Percentiles rank a stretch among this genome's conserved stretches.
Conservation (phyloP, 2,888 invertebrate species). For the Dusona sp. region DNA sequence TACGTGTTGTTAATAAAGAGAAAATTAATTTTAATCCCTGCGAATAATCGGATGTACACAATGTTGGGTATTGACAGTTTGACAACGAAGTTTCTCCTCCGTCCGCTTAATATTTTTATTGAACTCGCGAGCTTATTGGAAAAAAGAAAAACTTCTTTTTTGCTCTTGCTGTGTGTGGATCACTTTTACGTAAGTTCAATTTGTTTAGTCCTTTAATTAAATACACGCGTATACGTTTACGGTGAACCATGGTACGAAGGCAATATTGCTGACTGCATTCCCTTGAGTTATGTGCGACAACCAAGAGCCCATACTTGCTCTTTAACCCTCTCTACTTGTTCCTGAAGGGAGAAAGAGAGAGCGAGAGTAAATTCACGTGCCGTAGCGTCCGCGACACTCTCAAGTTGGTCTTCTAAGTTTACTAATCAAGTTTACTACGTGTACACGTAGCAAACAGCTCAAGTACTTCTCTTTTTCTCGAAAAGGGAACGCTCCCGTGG, state of each 20-base stretch:
- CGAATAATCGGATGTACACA: no score
- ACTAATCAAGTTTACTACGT: slow-evolving; percentile 68
- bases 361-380: slow-evolving; percentile 47
- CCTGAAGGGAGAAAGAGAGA: slow-evolving; percentile 19
- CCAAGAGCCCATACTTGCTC: slow-evolving; percentile 38
- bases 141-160: background rate
- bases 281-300: slow-evolving; percentile 38
- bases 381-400: slow-evolving; percentile 34
- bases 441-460: slow-evolving; percentile 47
- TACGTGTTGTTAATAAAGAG: no score
- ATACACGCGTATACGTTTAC: slow-evolving; percentile 13
- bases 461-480: slow-evolving; percentile 25
- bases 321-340: slow-evolving; percentile 29
- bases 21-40: no score
- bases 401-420: slow-evolving; percentile 67
- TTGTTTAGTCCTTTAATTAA: slow-evolving; percentile 33
- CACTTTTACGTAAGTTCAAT: slow-evolving; percentile 19
- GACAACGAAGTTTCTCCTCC: background rate
- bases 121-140: background rate
- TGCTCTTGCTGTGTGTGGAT: background rate
- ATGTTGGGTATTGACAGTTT: no score
- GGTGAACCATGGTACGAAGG: slow-evolving; percentile 20
- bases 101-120: background rate
- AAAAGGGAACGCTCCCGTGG: slow-evolving; percentile 41
- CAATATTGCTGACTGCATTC: slow-evolving; percentile 59